These are phyloP conservation scores for Parthenolecanium corni DNA, from an alignment of 2,888 invertebrate species.

Conservation along the genomic window DNA sequence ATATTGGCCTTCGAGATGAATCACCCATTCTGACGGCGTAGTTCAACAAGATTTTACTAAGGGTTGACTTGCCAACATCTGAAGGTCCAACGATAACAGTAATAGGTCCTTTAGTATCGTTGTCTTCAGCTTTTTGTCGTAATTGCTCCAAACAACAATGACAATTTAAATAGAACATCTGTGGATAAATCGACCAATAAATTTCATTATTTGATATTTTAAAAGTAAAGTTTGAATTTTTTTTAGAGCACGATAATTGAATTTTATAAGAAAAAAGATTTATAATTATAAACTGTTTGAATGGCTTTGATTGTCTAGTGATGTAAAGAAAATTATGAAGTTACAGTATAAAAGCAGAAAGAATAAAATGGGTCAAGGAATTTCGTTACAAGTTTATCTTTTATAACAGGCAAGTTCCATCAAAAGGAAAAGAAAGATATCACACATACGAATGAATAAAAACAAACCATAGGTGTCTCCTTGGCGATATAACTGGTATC, in stretches of 20 bases:
- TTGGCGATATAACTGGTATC: slow-evolving; percentile 86
- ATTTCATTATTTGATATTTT: slow-evolving; percentile 56
- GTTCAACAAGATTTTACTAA: slow-evolving; percentile 78
- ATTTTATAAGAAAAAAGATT: too few relatives aligned
- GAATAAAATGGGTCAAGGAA: too few relatives aligned
- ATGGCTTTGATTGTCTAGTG: too few relatives aligned
- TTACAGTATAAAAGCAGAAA: too few relatives aligned
- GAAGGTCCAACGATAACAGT: slow-evolving; percentile 86
- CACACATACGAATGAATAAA: neutral
- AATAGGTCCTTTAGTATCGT: slow-evolving; percentile 63
- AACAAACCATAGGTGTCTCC: slow-evolving; percentile 82
- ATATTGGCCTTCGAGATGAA: slow-evolving; percentile 60
- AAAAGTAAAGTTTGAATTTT: neutral
- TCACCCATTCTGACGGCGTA: slow-evolving; percentile 80
- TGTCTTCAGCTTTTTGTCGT: slow-evolving; percentile 64
- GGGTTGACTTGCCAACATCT: slow-evolving; percentile 93
- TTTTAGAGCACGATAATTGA: too few relatives aligned
- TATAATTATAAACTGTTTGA: too few relatives aligned
- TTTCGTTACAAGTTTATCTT: slow-evolving; percentile 39
- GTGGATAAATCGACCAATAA: slow-evolving; percentile 27
- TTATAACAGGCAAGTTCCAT: slow-evolving; percentile 29
- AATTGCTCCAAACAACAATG: slow-evolving; percentile 90
- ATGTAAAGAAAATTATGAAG: too few relatives aligned
- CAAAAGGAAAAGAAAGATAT: slow-evolving; percentile 2
- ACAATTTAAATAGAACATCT: slow-evolving; percentile 81